phyloP scores from a whole-genome alignment of 1,140 invertebrate genomes.

The Drosophila kepulauana region DNA sequence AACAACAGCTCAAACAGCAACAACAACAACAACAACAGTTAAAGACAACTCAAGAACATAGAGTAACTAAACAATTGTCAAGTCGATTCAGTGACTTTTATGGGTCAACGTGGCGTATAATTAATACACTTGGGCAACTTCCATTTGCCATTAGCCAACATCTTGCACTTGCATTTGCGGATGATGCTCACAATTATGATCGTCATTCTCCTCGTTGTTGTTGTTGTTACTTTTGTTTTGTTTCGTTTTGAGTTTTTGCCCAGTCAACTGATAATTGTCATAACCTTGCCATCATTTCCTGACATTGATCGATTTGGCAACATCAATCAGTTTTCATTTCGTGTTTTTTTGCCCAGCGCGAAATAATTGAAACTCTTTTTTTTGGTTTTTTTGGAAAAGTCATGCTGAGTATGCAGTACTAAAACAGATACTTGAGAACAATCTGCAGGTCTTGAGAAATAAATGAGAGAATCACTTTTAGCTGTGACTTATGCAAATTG shows the following conservation, averaged over 20 bases:
- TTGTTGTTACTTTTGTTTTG: slow-evolving; percentile 15
- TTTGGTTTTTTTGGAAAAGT: slow-evolving; percentile 55
- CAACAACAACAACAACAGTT: neutral
- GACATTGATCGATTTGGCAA: slow-evolving; percentile 81
- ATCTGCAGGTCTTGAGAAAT: neutral
- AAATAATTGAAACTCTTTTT: slow-evolving; percentile 57
- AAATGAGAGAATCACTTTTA: slow-evolving; percentile 4
- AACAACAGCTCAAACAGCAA: neutral
- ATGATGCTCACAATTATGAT: slow-evolving; percentile 54
- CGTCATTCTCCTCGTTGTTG: slow-evolving; percentile 17
- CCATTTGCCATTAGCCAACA: slow-evolving; percentile 71
- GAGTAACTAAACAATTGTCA: slow-evolving; percentile 60
- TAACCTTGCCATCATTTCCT: slow-evolving; percentile 82
- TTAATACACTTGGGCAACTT: slow-evolving; percentile 81
- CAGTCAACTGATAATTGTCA: slow-evolving; percentile 66
- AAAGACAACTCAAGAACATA: slow-evolving; percentile 29
- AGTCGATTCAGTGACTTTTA: slow-evolving; percentile 52
- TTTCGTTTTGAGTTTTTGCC: slow-evolving; percentile 18
- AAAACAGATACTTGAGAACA: slow-evolving; percentile 13
- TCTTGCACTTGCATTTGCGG: slow-evolving; percentile 50
- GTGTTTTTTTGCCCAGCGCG: slow-evolving; percentile 17
- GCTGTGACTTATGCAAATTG: slow-evolving; percentile 15
- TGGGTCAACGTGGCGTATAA: slow-evolving; percentile 81
- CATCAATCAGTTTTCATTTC: slow-evolving; percentile 41
- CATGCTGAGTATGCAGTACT: slow-evolving; percentile 62